Base-by-base conservation (phyloP, 2,113 vertebrate species). In the Phalacrocorax pelagicus region DNA sequence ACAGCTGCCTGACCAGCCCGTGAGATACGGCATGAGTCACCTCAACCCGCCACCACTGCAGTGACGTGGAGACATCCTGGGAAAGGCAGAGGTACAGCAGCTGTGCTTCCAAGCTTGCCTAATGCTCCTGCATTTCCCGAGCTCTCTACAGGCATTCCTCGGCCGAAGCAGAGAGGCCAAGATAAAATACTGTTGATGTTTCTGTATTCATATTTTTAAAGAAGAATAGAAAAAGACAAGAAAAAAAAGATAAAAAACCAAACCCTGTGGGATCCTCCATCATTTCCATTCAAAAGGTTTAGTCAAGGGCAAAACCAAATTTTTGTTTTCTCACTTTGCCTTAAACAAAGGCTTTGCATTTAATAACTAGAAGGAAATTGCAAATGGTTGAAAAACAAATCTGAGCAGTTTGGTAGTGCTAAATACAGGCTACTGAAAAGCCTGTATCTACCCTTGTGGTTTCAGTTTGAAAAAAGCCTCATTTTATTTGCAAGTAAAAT, bases 401-500 rank as follows among this genome's bases (percentile, higher is more conserved):
- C 77, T 65, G 15, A 83, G 90, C 83, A 69, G 51, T 95, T 92
- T 96, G 26, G 20, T 77, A 90, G 92, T 75, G 84, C 66, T 82
- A 83, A 47, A 92, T 85, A 81, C 40, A 61, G 40, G 54, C 55
- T 92, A 38, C 82, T 89, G 49, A 24, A 94, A 96, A 95, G 58
- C 54, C 46, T 91, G 7, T 69, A 82, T 69, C 61, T 93, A 62
- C 58, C 81, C 38, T 73, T 86, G 91, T 83, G 90, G 86, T 95
- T 97, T 97, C 75, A 22, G 52, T 86, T 97, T 88, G 13, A 80
- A 83, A 84, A 93, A 83, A 67, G 21, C 44, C 77, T 93, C 40
- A 51, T 94, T 97, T 97, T 96, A 77, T 86, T 97, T 97, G 89
- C 1, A 24, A 95, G 81, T 78, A 84, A 96, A 97, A 93, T 95